Evolutionary conservation across 2,113 vertebrate genomes (phyloP).

Genomic region (Pholis gunnellus): DNA sequence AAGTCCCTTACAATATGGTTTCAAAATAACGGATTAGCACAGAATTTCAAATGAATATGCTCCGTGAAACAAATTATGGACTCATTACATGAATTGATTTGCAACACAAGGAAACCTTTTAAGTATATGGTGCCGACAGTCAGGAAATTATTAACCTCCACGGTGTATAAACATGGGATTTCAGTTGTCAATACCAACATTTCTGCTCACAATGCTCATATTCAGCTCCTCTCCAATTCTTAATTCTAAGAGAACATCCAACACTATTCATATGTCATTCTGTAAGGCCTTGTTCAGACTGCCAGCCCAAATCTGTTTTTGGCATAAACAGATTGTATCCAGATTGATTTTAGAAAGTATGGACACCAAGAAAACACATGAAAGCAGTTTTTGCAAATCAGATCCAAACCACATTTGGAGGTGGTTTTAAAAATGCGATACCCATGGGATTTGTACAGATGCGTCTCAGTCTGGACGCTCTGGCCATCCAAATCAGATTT

Average conservation of each 20-base stretch:
- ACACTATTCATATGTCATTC: neutral
- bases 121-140: neutral
- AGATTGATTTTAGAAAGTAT: neutral
- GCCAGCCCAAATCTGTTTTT: neutral
- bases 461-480: neutral
- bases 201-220: neutral
- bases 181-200: constrained; percentile 7
- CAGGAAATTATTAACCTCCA: neutral
- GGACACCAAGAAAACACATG: neutral
- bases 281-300: neutral
- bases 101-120: neutral
- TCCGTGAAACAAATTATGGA: neutral
- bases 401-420: neutral
- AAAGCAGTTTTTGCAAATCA: neutral
- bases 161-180: neutral
- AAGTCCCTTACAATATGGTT: neutral
- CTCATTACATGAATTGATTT: constrained; percentile 12
- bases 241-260: neutral
- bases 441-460: neutral
- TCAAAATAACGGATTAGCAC: neutral
- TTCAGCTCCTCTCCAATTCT: neutral
- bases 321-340: neutral
- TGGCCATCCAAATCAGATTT: neutral
- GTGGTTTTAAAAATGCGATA: neutral
- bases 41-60: neutral